Evolutionary conservation across 2,113 vertebrate species (phyloP), one percentile per base, ranked within the genome.

Genomic region (Vicugna pacos): DNA sequence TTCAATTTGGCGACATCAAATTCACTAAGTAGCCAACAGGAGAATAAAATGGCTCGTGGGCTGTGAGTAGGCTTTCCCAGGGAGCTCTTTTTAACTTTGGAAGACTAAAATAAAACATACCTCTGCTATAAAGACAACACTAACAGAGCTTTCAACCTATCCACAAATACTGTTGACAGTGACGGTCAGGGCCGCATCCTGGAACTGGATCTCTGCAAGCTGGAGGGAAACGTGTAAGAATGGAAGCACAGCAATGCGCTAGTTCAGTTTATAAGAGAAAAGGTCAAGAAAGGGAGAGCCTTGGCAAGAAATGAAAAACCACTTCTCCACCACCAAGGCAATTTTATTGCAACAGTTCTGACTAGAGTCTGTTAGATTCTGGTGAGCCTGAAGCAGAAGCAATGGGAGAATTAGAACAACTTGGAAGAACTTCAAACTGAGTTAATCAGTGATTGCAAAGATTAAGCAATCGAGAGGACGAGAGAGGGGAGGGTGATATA

Each of bases 381-480:
- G 50, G 9, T 50, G 52, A 46, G 38, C 79, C 42, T 88, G 83
- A 84, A 84, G 56, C 38, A 50, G 30, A 80, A 79, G 26, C 70
- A 79, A 93, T 58, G 70, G 48, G 26, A 92, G 24, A 92, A 84
- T 72, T 50, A 89, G 72, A 65, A 67, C 58, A 80, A 91, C 67
- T 70, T 88, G 22, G 89, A 88, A 67, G 76, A 64, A 16, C 48
- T 89, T 83, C 72, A 82, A 85, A 79, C 80, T 15, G 32, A 89
- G 72, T 80, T 94, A 30, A 80, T 83, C 54, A 84, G 70, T 70
- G 38, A 12, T 94, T 92, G 64, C 58, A 92, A 89, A 96, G 48
- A 84, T 65, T 64, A 80, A 42, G 79, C 12, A 65, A 42, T 42
- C 65, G 48, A 95, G 28, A 89, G 16, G 16, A 84, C 58, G n/a